Conservation (phyloP, 2,113 vertebrate species). For the Platichthys flesus region DNA sequence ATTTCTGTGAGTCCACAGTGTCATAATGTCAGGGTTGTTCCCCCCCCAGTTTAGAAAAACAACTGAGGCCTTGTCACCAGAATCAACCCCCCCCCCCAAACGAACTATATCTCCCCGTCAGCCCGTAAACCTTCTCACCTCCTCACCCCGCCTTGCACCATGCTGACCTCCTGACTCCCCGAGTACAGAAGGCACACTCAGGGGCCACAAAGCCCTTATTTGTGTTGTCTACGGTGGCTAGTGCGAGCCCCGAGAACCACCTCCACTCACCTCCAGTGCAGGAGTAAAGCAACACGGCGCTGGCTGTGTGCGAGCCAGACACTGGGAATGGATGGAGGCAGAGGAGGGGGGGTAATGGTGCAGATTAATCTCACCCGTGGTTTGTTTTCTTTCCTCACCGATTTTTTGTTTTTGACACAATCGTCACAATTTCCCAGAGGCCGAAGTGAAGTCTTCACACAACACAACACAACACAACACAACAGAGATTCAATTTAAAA, state of each 20-base stretch:
- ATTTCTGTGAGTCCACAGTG: slow-evolving; percentile 57
- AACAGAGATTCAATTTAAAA: not conserved
- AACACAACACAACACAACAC: not conserved
- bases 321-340: not conserved
- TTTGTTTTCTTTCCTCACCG: not conserved
- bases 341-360: not conserved
- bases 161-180: slow-evolving; percentile 77
- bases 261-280: slow-evolving; percentile 39
- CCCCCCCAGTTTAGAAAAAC: slow-evolving; percentile 65
- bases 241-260: slow-evolving; percentile 39
- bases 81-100: slow-evolving; percentile 3
- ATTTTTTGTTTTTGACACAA: not conserved
- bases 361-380: not conserved
- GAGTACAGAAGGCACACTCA: slow-evolving; percentile 69
- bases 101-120: slow-evolving; percentile 52
- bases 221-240: slow-evolving; percentile 65
- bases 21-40: slow-evolving; percentile 76
- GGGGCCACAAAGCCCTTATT: slow-evolving; percentile 76
- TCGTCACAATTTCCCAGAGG: no score
- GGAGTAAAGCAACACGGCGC: not conserved
- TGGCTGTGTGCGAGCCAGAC: slow-evolving; percentile 12
- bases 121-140: slow-evolving; percentile 61
- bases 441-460: no score
- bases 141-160: slow-evolving; percentile 73
- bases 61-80: slow-evolving; percentile 74